Conservation (phyloP, 1,140 invertebrate genomes). For the Oryzaephilus surinamensis region DNA sequence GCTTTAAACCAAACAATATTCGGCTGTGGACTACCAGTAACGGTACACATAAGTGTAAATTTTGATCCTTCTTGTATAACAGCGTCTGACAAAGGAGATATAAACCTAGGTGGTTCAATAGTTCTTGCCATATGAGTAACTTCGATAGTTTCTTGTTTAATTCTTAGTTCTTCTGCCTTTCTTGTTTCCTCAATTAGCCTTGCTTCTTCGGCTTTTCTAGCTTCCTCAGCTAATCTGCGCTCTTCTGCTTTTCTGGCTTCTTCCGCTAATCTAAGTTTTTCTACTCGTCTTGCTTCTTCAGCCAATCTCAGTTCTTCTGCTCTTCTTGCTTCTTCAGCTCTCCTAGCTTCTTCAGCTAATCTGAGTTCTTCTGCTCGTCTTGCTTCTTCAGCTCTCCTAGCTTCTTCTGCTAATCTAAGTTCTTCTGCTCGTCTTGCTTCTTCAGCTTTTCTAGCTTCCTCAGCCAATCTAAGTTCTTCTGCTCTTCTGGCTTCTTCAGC, state of each 20-base stretch:
- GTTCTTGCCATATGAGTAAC: constrained; percentile 10
- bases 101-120: constrained; percentile 46
- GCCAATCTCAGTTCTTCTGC: constrained; percentile 7
- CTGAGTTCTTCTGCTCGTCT: constrained; percentile 33
- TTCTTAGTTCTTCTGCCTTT: constrained; percentile 42
- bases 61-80: constrained; percentile 56
- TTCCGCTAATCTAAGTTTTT: constrained; percentile 32
- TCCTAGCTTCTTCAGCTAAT: constrained; percentile 30
- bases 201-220: constrained; percentile 10
- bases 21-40: constrained; percentile 66
- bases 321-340: constrained; percentile 14
- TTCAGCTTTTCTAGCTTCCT: constrained; percentile 15
- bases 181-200: constrained; percentile 15
- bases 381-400: constrained; percentile 16
- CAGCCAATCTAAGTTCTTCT: constrained; percentile 24
- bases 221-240: constrained; percentile 26
- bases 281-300: constrained; percentile 12
- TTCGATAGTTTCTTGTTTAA: constrained; percentile 35
- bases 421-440: constrained; percentile 22
- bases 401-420: constrained; percentile 12
- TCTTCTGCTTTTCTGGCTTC: constrained; percentile 32
- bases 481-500: constrained; percentile 18
- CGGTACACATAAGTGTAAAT: constrained; percentile 35
- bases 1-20: constrained; percentile 68
- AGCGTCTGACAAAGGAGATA: constrained; percentile 52